Evolutionary conservation across 2,888 invertebrate species (phyloP).

Genomic region (Reticulitermes lucifugus): DNA sequence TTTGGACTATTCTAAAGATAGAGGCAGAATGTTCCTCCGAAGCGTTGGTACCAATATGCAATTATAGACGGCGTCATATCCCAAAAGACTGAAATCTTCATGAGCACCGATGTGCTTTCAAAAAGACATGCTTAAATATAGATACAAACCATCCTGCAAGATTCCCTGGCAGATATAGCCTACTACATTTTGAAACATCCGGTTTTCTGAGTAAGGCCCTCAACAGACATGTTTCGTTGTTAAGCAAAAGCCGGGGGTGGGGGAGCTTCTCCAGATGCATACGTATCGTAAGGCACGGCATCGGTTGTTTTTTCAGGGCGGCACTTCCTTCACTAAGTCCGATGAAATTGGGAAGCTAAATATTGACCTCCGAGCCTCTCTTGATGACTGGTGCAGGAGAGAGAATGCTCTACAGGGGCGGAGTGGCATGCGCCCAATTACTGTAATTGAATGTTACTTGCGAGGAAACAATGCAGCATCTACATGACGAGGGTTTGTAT

Average conservation of each 20-base stretch:
- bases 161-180: no score
- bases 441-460: slow-evolving; percentile 45
- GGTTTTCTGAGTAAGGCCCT: no score
- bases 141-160: no score
- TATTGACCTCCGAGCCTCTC: slow-evolving; percentile 44
- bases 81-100: no score
- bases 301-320: slow-evolving; percentile 8
- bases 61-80: no score
- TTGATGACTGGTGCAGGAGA: slow-evolving; percentile 4
- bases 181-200: no score
- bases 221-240: neutral
- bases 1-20: no score
- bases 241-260: neutral
- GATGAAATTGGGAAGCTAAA: slow-evolving; percentile 41
- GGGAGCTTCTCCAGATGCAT: neutral
- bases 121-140: no score
- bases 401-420: neutral
- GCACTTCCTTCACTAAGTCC: slow-evolving; percentile 11
- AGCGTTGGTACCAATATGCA: no score
- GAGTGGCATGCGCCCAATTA: slow-evolving; percentile 36
- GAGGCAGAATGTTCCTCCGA: no score
- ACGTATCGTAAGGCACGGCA: neutral
- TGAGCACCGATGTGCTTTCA: no score
- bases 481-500: slow-evolving; percentile 5
- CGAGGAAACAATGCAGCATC: slow-evolving; percentile 34